These are phyloP conservation scores for Parasteatoda lunata DNA, from an alignment of 2,888 invertebrate genomes.

Conservation along the genomic window DNA sequence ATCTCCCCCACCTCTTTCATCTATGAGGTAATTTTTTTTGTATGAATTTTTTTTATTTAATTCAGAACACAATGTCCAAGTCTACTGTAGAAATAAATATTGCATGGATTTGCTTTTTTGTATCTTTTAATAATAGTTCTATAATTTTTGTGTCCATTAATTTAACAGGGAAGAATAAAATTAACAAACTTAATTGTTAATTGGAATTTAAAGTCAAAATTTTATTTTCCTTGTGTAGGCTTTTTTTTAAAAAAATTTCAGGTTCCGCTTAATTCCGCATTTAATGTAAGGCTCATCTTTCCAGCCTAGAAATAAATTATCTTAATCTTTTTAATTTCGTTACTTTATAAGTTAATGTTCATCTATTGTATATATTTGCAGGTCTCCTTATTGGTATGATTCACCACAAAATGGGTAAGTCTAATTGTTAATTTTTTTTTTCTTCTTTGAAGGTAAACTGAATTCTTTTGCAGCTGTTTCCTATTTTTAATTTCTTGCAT, in stretches of 20 bases:
- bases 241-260: too few relatives aligned
- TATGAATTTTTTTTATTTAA: not conserved
- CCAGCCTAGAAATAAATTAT: too few relatives aligned
- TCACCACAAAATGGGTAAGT: conserved; percentile 54
- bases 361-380: conserved; percentile 3
- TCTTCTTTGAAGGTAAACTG: not conserved
- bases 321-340: too few relatives aligned
- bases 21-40: not conserved
- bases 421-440: not conserved
- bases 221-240: too few relatives aligned
- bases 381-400: conserved; percentile 58
- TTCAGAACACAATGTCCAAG: not conserved
- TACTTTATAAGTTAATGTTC: not conserved
- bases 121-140: too few relatives aligned
- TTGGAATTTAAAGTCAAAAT: too few relatives aligned
- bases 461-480: not conserved
- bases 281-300: too few relatives aligned
- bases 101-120: not conserved
- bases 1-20: conserved; percentile 41
- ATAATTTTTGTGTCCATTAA: too few relatives aligned
- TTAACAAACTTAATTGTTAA: too few relatives aligned
- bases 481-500: too few relatives aligned
- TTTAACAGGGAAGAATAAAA: too few relatives aligned
- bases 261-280: too few relatives aligned
- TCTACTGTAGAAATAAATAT: not conserved